Percentiles rank a stretch among this genome's conserved stretches.
These are phyloP conservation scores for Branchinecta lynchi DNA, from an alignment of 1,140 invertebrate species.

Conservation along the genomic window DNA sequence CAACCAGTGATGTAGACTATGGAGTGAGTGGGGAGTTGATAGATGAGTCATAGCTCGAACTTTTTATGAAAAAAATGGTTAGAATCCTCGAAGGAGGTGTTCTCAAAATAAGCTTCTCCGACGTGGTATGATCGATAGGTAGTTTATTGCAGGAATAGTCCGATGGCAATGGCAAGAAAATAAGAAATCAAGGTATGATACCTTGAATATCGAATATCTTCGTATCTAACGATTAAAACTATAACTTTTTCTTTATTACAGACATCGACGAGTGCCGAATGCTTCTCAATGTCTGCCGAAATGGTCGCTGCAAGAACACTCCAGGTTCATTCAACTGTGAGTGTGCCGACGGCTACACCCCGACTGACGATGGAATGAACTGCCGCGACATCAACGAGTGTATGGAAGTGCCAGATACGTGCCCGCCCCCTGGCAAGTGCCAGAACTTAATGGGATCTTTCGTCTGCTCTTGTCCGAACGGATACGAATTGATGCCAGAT, in stretches of 20 bases:
- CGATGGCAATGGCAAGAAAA: no score
- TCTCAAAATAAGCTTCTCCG: no score
- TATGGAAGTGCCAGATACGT: conserved; percentile 43
- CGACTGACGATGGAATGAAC: conserved; percentile 46
- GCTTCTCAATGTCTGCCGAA: conserved; percentile 58
- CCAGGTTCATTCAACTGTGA: conserved; percentile 65
- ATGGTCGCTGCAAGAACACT: conserved; percentile 62
- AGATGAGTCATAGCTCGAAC: no score
- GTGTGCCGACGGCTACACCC: conserved; percentile 58
- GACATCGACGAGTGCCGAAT: conserved; percentile 72
- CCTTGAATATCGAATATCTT: no score
- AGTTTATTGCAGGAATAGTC: no score
- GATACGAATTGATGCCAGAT: conserved; percentile 43
- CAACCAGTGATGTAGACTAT: no score
- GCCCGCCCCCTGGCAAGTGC: conserved; percentile 45
- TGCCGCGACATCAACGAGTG: conserved; percentile 55
- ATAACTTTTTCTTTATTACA: conserved; percentile 27
- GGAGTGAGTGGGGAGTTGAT: no score
- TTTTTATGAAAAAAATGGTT: no score
- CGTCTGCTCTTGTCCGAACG: conserved; percentile 47
- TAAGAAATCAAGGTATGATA: no score
- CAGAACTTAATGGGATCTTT: conserved; percentile 54
- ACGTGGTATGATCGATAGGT: no score
- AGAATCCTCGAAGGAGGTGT: no score
- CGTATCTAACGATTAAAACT: not conserved